phyloP scores from a whole-genome alignment of 2,797 vertebrate genomes.

The Catostomus latipinnis region DNA sequence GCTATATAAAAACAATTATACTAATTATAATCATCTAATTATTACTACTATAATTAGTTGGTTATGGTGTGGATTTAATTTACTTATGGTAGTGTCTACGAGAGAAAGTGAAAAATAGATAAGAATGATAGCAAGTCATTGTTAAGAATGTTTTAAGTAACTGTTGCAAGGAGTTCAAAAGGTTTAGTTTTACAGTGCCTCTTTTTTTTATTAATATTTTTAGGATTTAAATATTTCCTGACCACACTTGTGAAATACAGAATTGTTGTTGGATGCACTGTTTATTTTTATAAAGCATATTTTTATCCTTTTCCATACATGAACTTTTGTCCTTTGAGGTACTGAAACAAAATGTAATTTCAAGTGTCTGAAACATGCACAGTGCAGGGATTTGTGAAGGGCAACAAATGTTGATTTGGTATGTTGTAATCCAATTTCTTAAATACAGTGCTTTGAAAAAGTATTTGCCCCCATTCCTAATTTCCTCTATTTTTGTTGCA shows the following conservation, averaged over 20 bases:
- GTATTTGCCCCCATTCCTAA: too few species aligned
- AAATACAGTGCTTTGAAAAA: neutral
- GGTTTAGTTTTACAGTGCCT: neutral
- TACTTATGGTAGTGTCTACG: neutral
- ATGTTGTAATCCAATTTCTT: neutral
- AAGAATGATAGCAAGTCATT: neutral
- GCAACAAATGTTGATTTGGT: neutral
- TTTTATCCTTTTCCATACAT: neutral
- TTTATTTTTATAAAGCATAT: conserved; percentile 7
- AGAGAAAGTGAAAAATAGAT: conserved; percentile 1
- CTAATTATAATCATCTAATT: too few species aligned
- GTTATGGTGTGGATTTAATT: conserved; percentile 6
- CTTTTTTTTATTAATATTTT: neutral
- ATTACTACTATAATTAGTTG: neutral
- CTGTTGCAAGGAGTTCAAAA: conserved; percentile 3
- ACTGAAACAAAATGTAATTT: neutral
- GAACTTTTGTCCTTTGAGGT: neutral
- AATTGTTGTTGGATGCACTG: neutral
- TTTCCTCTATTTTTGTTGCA: too few species aligned
- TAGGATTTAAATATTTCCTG: conserved; percentile 11
- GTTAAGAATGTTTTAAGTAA: neutral
- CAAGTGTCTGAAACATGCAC: neutral
- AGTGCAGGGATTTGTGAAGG: neutral
- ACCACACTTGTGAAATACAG: conserved; percentile 9
- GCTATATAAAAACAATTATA: too few species aligned